Base-by-base conservation (phyloP, 2,113 vertebrate genomes). In the Cephalopterus ornatus region DNA sequence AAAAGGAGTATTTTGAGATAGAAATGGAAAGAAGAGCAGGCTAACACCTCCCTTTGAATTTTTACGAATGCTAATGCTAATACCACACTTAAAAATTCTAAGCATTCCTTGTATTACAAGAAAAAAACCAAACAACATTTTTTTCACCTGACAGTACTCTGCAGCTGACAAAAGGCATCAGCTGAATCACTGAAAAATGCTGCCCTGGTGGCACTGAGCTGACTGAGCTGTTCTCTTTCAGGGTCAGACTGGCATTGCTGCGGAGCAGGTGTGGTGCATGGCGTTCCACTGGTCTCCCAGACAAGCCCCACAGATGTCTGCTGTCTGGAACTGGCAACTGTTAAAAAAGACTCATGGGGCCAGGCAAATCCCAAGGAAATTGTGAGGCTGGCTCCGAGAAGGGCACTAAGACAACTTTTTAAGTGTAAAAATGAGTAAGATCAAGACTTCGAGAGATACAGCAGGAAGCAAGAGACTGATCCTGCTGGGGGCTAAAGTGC, bases 341-440 rank as follows among this genome's bases (percentile, higher is more conserved):
- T 91, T 89, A 94, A 89, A 75, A 67, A 62, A 49, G 13, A 62
- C 28, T 28, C 53, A n/a, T 32, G 7, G 28, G 4, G 53, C 80
- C 61, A 4, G 73, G 55, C 3, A 67, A 50, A 72, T 22, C 62
- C 59, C n/a, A 8, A 11, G 71, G 92, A 92, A 85, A 79, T 41
- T 44, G 12, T 42, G 79, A 86, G 46, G 58, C 2, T 95, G 56
- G 19, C 41, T 80, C 79, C 93, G 67, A 50, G 84, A 85, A 95
- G 42, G 67, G 85, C 20, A 32, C 90, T 68, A 68, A 85, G 85
- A 27, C 68, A 95, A 92, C 91, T 94, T 86, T n/a, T n/a, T 92
- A 92, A 88, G 93, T 79, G 41, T 83, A 88, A 96, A 96, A 97
- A 81, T 3, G 3, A 96, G 91, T 89, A 81, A 88, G 84, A 91